Percentiles rank a stretch among this genome's conserved stretches.
phyloP scores from a whole-genome alignment of 2,888 invertebrate species.

The Drymonia ruficornis region DNA sequence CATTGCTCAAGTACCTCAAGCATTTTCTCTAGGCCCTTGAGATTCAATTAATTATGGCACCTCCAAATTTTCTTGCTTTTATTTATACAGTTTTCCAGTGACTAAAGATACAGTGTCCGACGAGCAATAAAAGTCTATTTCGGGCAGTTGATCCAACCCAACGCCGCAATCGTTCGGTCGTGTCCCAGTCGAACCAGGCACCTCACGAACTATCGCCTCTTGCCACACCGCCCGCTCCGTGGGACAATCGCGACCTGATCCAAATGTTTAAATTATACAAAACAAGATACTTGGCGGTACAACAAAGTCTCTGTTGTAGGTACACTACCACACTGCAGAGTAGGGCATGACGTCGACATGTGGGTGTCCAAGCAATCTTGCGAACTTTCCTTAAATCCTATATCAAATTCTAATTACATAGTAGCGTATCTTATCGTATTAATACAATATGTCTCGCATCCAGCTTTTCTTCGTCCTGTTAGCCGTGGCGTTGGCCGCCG shows the following conservation, averaged over 20 bases:
- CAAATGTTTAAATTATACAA: not conserved
- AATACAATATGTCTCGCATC: constrained; percentile 1
- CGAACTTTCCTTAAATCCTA: no score
- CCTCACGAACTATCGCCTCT: not conserved
- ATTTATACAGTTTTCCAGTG: no score
- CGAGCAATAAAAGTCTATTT: no score
- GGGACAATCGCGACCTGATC: not conserved
- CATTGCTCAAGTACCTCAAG: no score
- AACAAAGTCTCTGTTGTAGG: not conserved
- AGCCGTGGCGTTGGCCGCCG: constrained; percentile 58
- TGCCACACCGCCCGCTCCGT: not conserved
- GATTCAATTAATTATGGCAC: no score
- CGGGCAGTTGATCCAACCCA: no score
- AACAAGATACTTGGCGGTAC: not conserved
- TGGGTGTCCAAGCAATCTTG: no score
- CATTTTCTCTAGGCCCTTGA: no score
- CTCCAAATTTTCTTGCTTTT: no score
- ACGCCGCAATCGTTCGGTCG: not conserved
- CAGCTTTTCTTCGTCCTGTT: constrained; percentile 69
- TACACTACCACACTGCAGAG: not conserved
- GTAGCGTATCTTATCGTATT: no score
- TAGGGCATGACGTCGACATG: constrained; percentile 1
- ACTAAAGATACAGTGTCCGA: no score
- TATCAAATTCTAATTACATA: no score
- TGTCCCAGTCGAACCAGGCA: not conserved